phyloP scores from a whole-genome alignment of 2,888 invertebrate genomes.

The Cyaniris semiargus region DNA sequence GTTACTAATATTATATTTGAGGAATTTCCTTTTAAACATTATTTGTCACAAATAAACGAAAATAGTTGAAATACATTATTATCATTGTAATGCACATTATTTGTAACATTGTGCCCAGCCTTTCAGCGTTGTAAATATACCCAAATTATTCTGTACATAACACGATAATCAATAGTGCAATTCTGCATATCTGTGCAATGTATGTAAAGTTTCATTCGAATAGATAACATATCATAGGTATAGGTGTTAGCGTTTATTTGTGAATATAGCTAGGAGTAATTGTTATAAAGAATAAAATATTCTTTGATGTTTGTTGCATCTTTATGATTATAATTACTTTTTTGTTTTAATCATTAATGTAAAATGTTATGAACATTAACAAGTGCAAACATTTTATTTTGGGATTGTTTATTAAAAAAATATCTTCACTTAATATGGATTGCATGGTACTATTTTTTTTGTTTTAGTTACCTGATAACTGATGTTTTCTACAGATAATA shows the following conservation, averaged over 20 bases:
- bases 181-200: conserved; percentile 45
- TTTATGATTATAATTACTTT: not conserved
- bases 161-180: conserved; percentile 24
- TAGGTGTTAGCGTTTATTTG: conserved; percentile 35
- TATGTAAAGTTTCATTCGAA: conserved; percentile 49
- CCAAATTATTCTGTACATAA: conserved; percentile 32
- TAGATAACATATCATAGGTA: conserved; percentile 71
- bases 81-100: no score
- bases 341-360: not conserved
- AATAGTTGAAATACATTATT: no score
- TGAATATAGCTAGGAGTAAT: conserved; percentile 35
- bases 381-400: not conserved
- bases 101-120: not conserved
- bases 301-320: conserved; percentile 13
- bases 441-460: no score
- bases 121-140: conserved; percentile 24
- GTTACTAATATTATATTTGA: no score
- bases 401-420: not conserved
- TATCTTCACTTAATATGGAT: no score
- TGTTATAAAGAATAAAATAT: conserved; percentile 33
- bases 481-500: no score
- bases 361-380: not conserved
- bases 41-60: no score
- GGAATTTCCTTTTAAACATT: no score
- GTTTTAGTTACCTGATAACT: no score